Evolutionary conservation across 2,888 invertebrate genomes (phyloP), one percentile per base, ranked within the genome.

Genomic region (Anarsia innoxiella): DNA sequence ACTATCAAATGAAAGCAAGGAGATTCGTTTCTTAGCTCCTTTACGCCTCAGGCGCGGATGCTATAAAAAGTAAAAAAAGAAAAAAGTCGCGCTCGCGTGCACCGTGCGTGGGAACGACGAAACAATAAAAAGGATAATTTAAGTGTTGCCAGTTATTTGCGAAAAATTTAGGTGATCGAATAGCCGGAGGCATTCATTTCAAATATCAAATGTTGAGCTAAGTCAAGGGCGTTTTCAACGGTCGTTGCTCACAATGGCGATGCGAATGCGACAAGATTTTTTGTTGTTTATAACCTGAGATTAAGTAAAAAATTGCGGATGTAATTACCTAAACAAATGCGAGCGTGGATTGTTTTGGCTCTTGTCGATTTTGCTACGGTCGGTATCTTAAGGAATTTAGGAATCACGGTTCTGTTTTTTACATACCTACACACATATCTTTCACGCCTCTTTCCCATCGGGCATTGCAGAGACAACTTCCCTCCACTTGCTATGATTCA

Each of bases 41-140:
- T 69, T 57, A 47, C 55, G 78, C 82, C 70, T 42, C 63, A 59
- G 76, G 83, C 82, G 56, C 80, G 78, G 79, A 78, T 78, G 72
- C 51, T 50, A 53, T 53, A 47, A 51, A 58, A 63, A 58, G 56
- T 51, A 45, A 52, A 57, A 63, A 59, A 59, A 54, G 59, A 47
- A 55, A 57, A 55, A 40, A 58, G 66, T 66, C 66, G 60, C 67
- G 64, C 54, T 74, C 67, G 72, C 72, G 69, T 75, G 76, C 66
- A 69, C 46, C 57, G 59, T 63, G 62, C 82, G 82, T 82, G 82
- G 80, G 82, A 83, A 82, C 68, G 56, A 48, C 42, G 53, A 46
- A 63, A 69, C 67, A 70, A 72, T 67, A 72, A 71, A 61, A 56
- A 66, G 56, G 63, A 59, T 59, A 59, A 69, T 59, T 69, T 66